Evolutionary conservation across 2,113 vertebrate species (phyloP).

Genomic region (Falco punctatus): DNA sequence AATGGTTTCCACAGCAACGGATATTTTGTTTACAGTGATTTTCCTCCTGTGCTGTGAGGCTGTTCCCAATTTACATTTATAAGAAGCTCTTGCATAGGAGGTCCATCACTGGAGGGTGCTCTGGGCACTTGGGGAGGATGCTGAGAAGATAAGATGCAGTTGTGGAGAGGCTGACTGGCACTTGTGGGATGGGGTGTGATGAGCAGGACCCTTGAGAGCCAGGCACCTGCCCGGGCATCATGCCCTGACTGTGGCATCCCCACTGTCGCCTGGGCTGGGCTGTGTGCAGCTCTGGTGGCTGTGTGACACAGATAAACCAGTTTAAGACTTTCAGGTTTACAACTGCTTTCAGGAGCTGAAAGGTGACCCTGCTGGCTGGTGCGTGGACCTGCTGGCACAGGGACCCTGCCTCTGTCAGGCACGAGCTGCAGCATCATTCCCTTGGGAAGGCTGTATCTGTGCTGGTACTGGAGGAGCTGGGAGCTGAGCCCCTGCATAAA

Average conservation of each 20-base stretch:
- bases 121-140: not conserved
- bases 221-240: not conserved
- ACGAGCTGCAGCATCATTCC: accelerated
- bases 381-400: accelerated
- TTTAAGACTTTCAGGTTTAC: not conserved
- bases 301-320: not conserved
- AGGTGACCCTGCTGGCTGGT: accelerated
- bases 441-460: not conserved
- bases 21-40: constrained; percentile 79
- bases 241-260: not conserved
- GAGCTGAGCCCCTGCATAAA: not conserved
- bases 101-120: constrained; percentile 31
- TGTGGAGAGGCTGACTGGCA: not conserved
- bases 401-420: not conserved
- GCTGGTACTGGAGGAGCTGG: not conserved
- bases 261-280: not conserved
- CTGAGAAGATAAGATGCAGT: not conserved
- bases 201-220: not conserved
- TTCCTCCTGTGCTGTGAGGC: constrained; percentile 57
- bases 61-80: constrained; percentile 58
- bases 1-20: constrained; percentile 80
- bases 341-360: not conserved
- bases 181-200: not conserved
- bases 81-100: constrained; percentile 10
- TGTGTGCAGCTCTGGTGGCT: accelerated